A percentile compares a stretch with the other conserved stretches of the same genome.
Conservation (phyloP, 2,797 vertebrate genomes). For the Ataeniobius toweri region DNA sequence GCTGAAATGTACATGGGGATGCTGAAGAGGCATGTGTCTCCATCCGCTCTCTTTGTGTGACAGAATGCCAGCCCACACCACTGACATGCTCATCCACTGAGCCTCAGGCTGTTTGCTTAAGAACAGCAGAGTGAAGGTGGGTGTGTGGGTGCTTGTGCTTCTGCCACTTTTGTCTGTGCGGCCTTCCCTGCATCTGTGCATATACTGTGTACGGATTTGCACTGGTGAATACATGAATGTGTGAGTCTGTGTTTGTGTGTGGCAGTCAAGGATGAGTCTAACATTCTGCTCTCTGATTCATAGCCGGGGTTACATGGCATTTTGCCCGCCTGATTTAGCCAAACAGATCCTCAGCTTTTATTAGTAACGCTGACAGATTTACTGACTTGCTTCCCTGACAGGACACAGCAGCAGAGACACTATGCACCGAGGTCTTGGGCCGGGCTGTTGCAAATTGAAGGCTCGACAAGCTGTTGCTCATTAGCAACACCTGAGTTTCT, state of each 20-base stretch:
- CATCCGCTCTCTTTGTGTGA: constrained; percentile 56
- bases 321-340: constrained; percentile 70
- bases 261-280: constrained; percentile 33
- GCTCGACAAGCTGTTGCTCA: constrained; percentile 68
- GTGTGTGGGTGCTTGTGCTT: constrained; percentile 63
- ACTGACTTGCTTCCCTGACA: constrained; percentile 59
- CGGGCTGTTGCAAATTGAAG: constrained; percentile 71
- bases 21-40: constrained; percentile 50
- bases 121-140: constrained; percentile 66
- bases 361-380: constrained; percentile 72
- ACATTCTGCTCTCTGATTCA: constrained; percentile 70
- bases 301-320: constrained; percentile 42
- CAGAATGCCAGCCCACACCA: constrained; percentile 66
- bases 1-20: constrained; percentile 46
- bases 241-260: constrained; percentile 16
- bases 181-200: constrained; percentile 58
- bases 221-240: constrained; percentile 29
- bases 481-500: constrained; percentile 60
- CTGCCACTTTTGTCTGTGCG: constrained; percentile 64
- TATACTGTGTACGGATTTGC: constrained; percentile 45
- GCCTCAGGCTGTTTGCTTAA: constrained; percentile 71
- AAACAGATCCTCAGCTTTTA: constrained; percentile 61
- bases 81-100: constrained; percentile 60
- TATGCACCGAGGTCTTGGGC: constrained; percentile 63
- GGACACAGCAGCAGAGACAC: constrained; percentile 59